Evolutionary conservation across 1,140 invertebrate species (phyloP), one percentile per base, ranked within the genome.

Genomic region (Ericerus pela): DNA sequence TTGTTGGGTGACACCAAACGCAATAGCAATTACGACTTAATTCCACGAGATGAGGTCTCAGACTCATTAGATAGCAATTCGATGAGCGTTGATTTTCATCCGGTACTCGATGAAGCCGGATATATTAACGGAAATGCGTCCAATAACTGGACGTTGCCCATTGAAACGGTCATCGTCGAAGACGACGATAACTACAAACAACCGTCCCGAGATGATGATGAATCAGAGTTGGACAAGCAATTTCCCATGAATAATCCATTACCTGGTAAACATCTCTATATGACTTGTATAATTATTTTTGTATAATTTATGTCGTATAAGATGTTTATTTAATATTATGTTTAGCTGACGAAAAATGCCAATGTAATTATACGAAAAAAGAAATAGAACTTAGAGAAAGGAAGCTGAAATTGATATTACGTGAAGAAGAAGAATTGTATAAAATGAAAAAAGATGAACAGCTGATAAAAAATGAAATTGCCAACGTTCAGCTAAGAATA

Each of bases 401-500:
- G 26, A 47, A 47, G 26, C 22, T 47, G 4, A 47, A 47, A 24
- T 24, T 47, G 10, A 47, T 47, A 22, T 24, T 47, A 24, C 41
- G 26, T 24, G 41, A 47, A 47, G 41, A 47, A 47, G 41, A 47
- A 47, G 20, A 18, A 10, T 14, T 47, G 2, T 47, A 47, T 24
- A 47, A 47, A 47, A 47, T 47, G 41, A 47, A 47, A 47, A 47
- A 47, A 47, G 41, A 47, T 14, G 41, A 47, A 16, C 41, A 47
- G 41, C 41, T 24, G 26, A 22, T 47, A 10, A 47, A 47, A 47
- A 47, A 47, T 14, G 41, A 47, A 47, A 47, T 47, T 14, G 41
- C 41, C 16, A 47, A 47, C 11, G 41, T 47, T 22, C 41, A 47
- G 18, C 14, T 47, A 14, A 47, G 26, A 47, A 47, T 47, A 18